These are phyloP conservation scores for Camelus dromedarius DNA, from an alignment of 2,113 vertebrate genomes.

Conservation along the genomic window DNA sequence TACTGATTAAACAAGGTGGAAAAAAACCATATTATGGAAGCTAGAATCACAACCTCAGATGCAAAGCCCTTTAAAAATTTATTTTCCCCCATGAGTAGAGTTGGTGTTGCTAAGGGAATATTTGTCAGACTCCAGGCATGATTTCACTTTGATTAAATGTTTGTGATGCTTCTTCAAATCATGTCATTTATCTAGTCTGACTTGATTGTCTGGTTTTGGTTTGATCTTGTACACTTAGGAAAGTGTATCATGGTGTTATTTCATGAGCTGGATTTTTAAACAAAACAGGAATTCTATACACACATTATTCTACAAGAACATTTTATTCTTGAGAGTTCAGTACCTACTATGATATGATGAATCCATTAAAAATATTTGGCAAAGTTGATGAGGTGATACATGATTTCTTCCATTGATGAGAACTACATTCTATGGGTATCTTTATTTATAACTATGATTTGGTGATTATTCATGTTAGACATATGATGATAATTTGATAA, in stretches of 20 bases:
- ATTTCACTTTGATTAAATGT: slow-evolving; percentile 25
- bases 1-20: not conserved
- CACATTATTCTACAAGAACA: not conserved
- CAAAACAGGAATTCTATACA: not conserved
- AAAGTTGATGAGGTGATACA: not conserved
- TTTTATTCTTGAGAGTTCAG: not conserved
- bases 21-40: not conserved
- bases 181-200: not conserved
- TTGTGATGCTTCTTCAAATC: not conserved
- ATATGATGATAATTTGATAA: not conserved
- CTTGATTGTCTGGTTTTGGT: not conserved
- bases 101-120: not conserved
- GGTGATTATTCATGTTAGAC: not conserved
- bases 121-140: not conserved
- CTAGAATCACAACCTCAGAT: not conserved
- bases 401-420: not conserved
- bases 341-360: not conserved
- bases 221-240: slow-evolving; percentile 17
- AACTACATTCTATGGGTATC: not conserved
- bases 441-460: not conserved
- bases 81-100: not conserved
- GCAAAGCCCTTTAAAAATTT: not conserved
- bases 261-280: not conserved
- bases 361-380: not conserved
- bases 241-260: not conserved